Evolutionary conservation across 1,140 invertebrate species (phyloP), one percentile per base, ranked within the genome.

Genomic region (Bicyclus anynana): DNA sequence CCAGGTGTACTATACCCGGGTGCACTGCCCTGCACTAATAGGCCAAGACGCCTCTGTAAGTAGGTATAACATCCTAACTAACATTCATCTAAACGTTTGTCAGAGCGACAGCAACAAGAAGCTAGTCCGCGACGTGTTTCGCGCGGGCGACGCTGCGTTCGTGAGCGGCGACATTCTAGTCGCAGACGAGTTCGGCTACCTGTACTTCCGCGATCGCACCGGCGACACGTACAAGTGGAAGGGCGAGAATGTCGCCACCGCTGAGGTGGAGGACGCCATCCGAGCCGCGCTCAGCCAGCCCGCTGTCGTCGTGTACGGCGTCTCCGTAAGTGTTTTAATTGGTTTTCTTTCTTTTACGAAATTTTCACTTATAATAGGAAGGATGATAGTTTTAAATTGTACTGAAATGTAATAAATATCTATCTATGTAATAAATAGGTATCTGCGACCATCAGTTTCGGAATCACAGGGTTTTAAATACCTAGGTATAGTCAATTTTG

Each of bases 221-320:
- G 98, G 98, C 2, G 98, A 99, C 81, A 99, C 98, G 1, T 99
- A 97, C 90, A 92, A 98, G 59, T 97, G 95, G 95, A 97, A 97
- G 85, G 98, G 98, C 13, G 99, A 99, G 90, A 99, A 99, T 87
- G 98, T 99, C 0, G 98, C 97, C 3, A 99, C 99, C 0, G 95
- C 96, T 2, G 99, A 99, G 91, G 95, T 99, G 1, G 99, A 99
- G 89, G 96, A 94, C 9, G 93, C 97, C 48, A 91, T 99, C 0
- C 97, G 97, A 78, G 80, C 96, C 16, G 90, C 95, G 94, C 60
- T 70, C 10, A 92, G 93, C 46, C 95, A 98, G 63, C 92, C 94
- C 72, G 98, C 99, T 85, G 95, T 94, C 57, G 94, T 98, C 21
- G 97, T 99, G 1, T 97, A 95, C 69, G 95, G 97, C 26, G 96